These are phyloP conservation scores for Merluccius polli DNA, from an alignment of 2,797 vertebrate species.

Conservation along the genomic window DNA sequence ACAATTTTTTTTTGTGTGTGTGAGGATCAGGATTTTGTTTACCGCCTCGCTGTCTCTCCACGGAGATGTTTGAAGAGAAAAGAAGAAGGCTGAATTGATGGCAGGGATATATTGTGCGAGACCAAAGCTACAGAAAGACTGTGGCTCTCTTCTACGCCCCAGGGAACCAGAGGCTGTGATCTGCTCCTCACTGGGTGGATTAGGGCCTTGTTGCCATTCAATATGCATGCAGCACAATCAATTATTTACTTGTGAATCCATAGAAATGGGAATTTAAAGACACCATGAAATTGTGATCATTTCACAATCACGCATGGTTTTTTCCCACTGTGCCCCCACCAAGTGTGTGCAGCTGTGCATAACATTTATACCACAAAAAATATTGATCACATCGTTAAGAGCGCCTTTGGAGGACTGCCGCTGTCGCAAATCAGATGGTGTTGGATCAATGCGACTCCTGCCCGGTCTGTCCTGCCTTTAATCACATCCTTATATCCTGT, in stretches of 20 bases:
- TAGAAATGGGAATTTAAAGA: conserved; percentile 1
- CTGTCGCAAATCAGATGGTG: background rate
- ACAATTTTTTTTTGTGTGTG: background rate
- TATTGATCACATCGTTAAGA: background rate
- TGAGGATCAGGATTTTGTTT: background rate
- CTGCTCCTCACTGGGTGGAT: background rate
- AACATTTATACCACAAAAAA: background rate
- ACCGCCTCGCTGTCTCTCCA: background rate
- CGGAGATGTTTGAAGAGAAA: background rate
- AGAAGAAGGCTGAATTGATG: background rate
- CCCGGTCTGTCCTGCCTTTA: background rate
- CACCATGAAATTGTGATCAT: background rate
- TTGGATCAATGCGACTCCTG: background rate
- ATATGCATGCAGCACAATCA: conserved; percentile 2
- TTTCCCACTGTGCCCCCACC: background rate
- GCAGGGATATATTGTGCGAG: background rate
- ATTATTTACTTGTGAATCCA: background rate
- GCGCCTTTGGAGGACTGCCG: background rate
- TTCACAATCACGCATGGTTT: background rate
- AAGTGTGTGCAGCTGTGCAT: background rate
- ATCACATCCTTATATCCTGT: background rate
- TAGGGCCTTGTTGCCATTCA: background rate
- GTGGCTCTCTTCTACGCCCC: background rate
- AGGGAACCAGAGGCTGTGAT: background rate
- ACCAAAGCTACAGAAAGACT: background rate